Conservation (phyloP, 2,888 invertebrate species). For the Eudasyphora cyanicolor region DNA sequence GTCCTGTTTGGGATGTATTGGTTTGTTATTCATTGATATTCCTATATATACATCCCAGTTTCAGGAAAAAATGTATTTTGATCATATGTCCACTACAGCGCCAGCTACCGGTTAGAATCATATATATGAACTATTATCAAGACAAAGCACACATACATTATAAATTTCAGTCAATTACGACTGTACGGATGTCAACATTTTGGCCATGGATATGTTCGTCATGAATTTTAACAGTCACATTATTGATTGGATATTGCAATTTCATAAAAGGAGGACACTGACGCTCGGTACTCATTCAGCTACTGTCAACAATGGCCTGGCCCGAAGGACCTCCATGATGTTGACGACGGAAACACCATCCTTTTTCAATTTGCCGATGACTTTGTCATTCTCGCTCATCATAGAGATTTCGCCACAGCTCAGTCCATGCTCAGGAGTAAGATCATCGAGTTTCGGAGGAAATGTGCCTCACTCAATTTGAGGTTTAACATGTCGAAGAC, state of each 20-base stretch:
- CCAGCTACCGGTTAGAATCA: too few species aligned
- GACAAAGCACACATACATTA: too few species aligned
- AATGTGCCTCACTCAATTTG: not conserved
- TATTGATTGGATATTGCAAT: not conserved
- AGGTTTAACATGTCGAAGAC: slow-evolving; percentile 8
- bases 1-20: too few species aligned
- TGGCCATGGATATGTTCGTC: not conserved
- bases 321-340: not conserved
- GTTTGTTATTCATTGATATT: too few species aligned
- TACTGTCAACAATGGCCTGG: slow-evolving; percentile 10
- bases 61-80: too few species aligned
- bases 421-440: not conserved
- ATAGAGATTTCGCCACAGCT: not conserved
- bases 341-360: not conserved
- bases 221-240: not conserved
- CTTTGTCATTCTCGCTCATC: not conserved
- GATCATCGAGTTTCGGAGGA: not conserved
- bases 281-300: not conserved
- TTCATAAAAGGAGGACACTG: not conserved
- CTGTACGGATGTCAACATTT: not conserved
- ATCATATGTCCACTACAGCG: too few species aligned
- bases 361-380: not conserved
- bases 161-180: too few species aligned
- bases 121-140: too few species aligned
- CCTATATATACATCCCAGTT: too few species aligned